Evolutionary conservation across 2,888 invertebrate species (phyloP).

Genomic region (Dioctria rufipes): DNA sequence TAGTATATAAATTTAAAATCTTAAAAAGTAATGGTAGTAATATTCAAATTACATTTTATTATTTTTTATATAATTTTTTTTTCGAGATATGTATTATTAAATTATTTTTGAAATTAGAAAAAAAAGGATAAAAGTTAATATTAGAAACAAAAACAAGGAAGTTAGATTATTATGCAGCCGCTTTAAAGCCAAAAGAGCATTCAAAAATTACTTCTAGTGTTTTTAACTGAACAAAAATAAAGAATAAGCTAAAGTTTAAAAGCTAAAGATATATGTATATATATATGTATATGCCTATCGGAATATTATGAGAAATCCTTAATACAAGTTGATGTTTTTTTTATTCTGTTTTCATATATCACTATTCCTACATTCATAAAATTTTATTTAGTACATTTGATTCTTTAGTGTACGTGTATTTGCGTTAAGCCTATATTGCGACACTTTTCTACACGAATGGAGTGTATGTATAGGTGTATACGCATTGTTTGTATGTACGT

Average conservation of each 20-base stretch:
- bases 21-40: constrained; percentile 1
- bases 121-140: constrained; percentile 10
- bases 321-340: too few relatives aligned
- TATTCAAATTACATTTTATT: neutral
- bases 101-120: neutral
- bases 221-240: neutral
- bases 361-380: too few relatives aligned
- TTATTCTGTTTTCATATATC: too few relatives aligned
- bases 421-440: too few relatives aligned
- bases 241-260: neutral
- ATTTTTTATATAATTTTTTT: neutral
- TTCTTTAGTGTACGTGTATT: too few relatives aligned
- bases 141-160: constrained; percentile 16
- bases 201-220: constrained; percentile 25
- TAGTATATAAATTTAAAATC: neutral
- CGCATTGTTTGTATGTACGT: too few relatives aligned
- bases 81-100: constrained; percentile 3
- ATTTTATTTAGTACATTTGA: too few relatives aligned
- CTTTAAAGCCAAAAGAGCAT: constrained; percentile 40
- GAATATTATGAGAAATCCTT: neutral
- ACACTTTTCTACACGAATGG: too few relatives aligned
- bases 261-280: neutral
- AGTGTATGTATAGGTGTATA: too few relatives aligned
- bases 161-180: constrained; percentile 25
- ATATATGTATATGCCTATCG: neutral